Conservation (phyloP, 2,797 vertebrate species). For the Steatocranus sp. region DNA sequence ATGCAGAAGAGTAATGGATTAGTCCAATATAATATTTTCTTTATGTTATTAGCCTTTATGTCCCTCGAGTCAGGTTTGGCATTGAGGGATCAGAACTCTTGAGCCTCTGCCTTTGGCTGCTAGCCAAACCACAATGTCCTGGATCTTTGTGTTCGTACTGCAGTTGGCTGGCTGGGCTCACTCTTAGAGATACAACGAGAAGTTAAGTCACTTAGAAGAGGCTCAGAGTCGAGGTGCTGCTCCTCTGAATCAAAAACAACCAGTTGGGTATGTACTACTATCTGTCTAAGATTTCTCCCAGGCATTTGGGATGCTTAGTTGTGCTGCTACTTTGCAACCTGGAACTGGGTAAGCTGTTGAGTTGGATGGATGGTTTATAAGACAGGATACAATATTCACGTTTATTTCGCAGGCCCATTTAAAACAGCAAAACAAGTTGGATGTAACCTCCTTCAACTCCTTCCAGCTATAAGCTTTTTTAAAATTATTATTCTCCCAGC, state of each 20-base stretch:
- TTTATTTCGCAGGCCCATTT: neutral
- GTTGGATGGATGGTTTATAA: neutral
- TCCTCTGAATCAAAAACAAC: neutral
- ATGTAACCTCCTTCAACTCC: neutral
- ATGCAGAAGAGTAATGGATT: neutral
- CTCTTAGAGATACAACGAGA: neutral
- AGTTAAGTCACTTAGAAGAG: neutral
- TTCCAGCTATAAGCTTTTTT: neutral
- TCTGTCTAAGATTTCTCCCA: neutral
- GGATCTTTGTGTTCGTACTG: neutral
- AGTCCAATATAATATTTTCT: neutral
- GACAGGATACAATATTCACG: neutral
- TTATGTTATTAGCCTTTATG: neutral
- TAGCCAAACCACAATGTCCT: neutral
- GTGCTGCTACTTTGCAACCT: neutral
- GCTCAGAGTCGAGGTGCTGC: neutral
- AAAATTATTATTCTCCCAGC: neutral
- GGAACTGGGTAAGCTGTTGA: neutral
- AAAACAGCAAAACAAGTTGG: neutral
- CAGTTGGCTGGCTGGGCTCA: neutral
- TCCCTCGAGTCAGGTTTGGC: neutral
- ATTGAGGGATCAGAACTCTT: neutral
- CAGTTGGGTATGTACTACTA: neutral
- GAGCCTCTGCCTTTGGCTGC: neutral
- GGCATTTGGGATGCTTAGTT: neutral